Percentiles rank a stretch among this genome's conserved stretches.
Conservation (phyloP, 2,888 invertebrate genomes). For the Serrognathus titanus region DNA sequence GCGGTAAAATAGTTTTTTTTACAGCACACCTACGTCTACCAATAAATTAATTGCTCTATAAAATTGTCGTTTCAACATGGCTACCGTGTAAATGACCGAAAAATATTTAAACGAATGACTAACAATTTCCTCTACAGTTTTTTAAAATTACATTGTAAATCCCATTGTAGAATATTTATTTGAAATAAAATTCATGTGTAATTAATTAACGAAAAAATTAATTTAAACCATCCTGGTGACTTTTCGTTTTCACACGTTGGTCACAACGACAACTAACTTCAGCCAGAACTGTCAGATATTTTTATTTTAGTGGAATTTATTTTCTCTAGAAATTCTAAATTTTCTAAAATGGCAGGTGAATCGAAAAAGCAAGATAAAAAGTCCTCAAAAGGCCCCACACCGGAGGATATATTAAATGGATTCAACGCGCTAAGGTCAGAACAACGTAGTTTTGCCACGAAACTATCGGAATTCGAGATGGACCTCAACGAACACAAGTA, state of each 20-base stretch:
- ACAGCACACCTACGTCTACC: slow-evolving; percentile 30
- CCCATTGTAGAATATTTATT: too few relatives aligned
- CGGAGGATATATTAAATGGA: slow-evolving; percentile 80
- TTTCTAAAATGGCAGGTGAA: slow-evolving; percentile 45
- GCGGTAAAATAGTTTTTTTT: slow-evolving; percentile 7
- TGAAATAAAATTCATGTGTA: too few relatives aligned
- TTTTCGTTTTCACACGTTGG: too few relatives aligned
- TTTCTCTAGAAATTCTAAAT: background rate
- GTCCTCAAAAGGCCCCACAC: slow-evolving; percentile 53
- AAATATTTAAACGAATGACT: background rate
- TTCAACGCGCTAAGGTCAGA: slow-evolving; percentile 86
- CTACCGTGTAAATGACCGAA: slow-evolving; percentile 25
- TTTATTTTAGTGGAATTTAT: background rate
- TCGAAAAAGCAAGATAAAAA: slow-evolving; percentile 44
- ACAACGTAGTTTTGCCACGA: slow-evolving; percentile 80
- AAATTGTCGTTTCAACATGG: slow-evolving; percentile 36
- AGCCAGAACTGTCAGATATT: background rate
- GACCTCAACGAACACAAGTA: slow-evolving; percentile 97
- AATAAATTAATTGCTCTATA: slow-evolving; percentile 34
- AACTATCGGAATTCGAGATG: slow-evolving; percentile 88
- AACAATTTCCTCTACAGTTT: too few relatives aligned
- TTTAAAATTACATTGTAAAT: too few relatives aligned
- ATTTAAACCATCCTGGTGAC: too few relatives aligned
- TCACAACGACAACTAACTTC: background rate
- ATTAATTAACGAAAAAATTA: too few relatives aligned